These are phyloP conservation scores for Sphenodon punctatus DNA, from an alignment of 2,797 vertebrate species.

Conservation along the genomic window DNA sequence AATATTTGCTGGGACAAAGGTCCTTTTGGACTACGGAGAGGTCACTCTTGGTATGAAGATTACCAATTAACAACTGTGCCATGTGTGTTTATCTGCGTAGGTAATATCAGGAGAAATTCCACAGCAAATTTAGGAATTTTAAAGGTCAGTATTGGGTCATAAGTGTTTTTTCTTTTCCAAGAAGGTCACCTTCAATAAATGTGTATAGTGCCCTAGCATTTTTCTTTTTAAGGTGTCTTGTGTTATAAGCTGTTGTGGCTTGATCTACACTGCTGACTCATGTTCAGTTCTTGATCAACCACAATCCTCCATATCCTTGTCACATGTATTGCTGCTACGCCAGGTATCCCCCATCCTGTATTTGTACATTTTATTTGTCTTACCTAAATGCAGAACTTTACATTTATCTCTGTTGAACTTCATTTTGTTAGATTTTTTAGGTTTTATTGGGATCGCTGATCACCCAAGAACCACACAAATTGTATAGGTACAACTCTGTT, in stretches of 20 bases:
- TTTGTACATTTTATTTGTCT: too few relatives aligned
- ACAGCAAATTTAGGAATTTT: neutral
- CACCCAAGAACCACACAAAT: too few relatives aligned
- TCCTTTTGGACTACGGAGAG: neutral
- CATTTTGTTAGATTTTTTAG: too few relatives aligned
- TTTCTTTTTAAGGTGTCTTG: neutral
- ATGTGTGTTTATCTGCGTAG: neutral
- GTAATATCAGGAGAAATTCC: neutral
- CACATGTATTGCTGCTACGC: too few relatives aligned
- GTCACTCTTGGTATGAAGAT: neutral
- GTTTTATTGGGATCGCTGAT: too few relatives aligned
- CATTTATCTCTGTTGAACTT: too few relatives aligned
- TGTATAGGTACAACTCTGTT: too few relatives aligned
- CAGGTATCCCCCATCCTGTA: too few relatives aligned
- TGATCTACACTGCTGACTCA: too few relatives aligned
- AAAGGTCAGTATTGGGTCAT: neutral
- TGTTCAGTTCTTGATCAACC: too few relatives aligned
- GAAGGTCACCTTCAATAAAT: neutral
- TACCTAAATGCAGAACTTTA: too few relatives aligned
- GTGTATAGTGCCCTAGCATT: neutral
- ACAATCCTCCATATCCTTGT: too few relatives aligned
- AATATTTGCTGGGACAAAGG: neutral
- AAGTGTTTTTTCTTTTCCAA: slow-evolving; percentile 9
- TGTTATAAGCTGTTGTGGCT: slow-evolving; percentile 7
- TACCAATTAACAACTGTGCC: neutral